Conservation (phyloP, 2,113 vertebrate species). For the Nyctibius bracteatus region DNA sequence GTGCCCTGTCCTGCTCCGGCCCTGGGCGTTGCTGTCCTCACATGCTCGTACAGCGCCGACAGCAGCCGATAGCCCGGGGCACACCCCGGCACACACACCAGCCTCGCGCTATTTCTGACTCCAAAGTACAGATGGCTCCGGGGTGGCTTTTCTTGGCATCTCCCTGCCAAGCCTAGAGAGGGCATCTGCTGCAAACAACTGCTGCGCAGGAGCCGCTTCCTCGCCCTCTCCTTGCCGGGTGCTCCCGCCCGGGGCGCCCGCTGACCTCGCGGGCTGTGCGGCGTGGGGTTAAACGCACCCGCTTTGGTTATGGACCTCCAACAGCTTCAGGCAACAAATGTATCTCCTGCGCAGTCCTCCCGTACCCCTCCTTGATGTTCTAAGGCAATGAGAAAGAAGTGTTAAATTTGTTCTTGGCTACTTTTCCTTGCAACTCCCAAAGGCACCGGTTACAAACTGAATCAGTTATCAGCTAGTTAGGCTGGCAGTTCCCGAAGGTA, state of each 20-base stretch:
- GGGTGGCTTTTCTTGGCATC: slow-evolving; percentile 53
- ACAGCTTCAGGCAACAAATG: slow-evolving; percentile 40
- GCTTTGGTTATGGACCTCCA: not conserved
- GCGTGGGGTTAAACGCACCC: not conserved
- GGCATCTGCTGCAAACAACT: slow-evolving; percentile 53
- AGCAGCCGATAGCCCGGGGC: not conserved
- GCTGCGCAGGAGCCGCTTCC: not conserved
- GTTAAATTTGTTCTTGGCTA: slow-evolving; percentile 82
- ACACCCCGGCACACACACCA: not conserved
- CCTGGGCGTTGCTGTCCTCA: not conserved
- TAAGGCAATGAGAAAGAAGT: slow-evolving; percentile 75
- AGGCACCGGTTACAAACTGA: slow-evolving; percentile 82
- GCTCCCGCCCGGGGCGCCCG: not conserved
- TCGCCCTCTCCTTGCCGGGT: not conserved
- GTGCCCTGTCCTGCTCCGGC: not conserved
- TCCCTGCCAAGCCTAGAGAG: not conserved
- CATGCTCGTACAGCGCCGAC: not conserved
- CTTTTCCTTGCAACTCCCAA: slow-evolving; percentile 81
- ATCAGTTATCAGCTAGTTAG: slow-evolving; percentile 88
- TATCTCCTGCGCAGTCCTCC: slow-evolving; percentile 11
- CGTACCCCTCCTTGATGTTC: slow-evolving; percentile 73
- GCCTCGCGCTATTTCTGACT: not conserved
- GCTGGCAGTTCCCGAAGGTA: slow-evolving; percentile 80
- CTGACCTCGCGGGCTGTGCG: not conserved
- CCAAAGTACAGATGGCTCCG: slow-evolving; percentile 49